Evolutionary conservation across 2,888 invertebrate genomes (phyloP).

Genomic region (Luperina testacea): DNA sequence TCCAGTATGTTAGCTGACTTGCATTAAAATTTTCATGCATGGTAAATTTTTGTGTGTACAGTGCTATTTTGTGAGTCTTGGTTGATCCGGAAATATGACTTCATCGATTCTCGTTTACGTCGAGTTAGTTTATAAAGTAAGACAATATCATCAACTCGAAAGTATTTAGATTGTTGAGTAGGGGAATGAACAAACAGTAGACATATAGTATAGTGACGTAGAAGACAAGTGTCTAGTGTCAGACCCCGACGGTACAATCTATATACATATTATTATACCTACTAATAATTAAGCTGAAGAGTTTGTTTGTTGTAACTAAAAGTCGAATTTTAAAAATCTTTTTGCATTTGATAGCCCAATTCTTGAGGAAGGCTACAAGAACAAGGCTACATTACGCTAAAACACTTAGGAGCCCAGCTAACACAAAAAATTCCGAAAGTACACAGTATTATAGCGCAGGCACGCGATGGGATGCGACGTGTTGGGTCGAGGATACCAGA

Average conservation of each 20-base stretch:
- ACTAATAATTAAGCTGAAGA: not conserved
- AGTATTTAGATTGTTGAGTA: not conserved
- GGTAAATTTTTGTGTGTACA: not conserved
- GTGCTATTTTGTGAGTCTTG: not conserved
- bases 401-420: too few species aligned
- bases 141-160: slow-evolving; percentile 2
- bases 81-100: slow-evolving; percentile 7
- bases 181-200: not conserved
- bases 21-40: not conserved
- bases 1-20: not conserved
- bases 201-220: not conserved
- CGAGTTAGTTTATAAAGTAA: not conserved
- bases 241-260: not conserved
- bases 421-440: too few species aligned
- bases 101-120: slow-evolving; percentile 1
- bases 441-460: too few species aligned
- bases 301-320: not conserved
- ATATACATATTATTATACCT: not conserved
- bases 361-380: too few species aligned
- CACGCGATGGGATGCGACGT: too few species aligned
- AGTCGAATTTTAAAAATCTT: too few species aligned
- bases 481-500: too few species aligned
- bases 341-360: too few species aligned
- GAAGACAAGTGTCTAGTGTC: not conserved
- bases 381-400: too few species aligned